phyloP scores from a whole-genome alignment of 2,888 invertebrate genomes.

The Corbicula japonica region DNA sequence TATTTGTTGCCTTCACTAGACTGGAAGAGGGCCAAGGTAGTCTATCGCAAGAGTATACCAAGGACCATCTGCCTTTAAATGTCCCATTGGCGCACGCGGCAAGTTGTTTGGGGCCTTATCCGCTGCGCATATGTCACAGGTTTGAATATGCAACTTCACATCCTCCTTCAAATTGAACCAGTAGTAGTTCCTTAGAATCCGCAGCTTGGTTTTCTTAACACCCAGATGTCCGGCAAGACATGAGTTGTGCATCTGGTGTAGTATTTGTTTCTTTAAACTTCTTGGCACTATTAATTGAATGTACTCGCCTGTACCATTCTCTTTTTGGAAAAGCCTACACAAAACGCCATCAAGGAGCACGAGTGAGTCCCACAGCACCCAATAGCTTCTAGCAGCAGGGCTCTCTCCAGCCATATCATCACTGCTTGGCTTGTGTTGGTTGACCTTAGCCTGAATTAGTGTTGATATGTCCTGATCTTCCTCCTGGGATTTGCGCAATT shows the following conservation, averaged over 20 bases:
- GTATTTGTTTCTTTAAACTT: too few species aligned
- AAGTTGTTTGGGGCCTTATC: conserved; percentile 4
- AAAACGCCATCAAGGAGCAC: background rate
- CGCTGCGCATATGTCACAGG: background rate
- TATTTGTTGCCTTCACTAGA: too few species aligned
- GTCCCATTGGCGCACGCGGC: background rate
- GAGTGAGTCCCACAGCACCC: background rate
- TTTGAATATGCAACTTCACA: background rate
- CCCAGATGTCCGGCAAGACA: background rate
- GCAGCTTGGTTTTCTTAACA: conserved; percentile 5
- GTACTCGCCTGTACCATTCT: background rate
- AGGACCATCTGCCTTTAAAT: background rate
- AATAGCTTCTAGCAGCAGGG: background rate
- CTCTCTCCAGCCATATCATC: background rate
- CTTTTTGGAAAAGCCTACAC: background rate
- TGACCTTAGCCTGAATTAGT: background rate
- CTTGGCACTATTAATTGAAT: background rate
- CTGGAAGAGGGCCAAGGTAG: too few species aligned
- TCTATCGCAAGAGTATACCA: too few species aligned
- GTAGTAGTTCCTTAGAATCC: background rate
- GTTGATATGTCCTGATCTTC: background rate
- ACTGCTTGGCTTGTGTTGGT: background rate
- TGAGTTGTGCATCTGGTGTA: conserved; percentile 1
- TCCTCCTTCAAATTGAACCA: conserved; percentile 9
- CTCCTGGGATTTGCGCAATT: background rate